Evolutionary conservation across 2,888 invertebrate genomes (phyloP).

Genomic region (Leptinotarsa tumamoca): DNA sequence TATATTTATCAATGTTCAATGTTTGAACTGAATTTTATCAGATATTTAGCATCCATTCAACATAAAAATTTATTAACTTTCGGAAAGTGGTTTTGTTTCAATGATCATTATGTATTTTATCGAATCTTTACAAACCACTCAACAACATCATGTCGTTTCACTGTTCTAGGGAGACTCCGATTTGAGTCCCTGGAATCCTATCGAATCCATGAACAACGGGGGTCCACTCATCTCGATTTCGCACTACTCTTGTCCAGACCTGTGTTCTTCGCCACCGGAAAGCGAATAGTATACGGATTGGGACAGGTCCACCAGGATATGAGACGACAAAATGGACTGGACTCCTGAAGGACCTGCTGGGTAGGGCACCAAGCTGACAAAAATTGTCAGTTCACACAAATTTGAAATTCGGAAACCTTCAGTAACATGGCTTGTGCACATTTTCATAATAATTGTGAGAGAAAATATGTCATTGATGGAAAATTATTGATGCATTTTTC

Average conservation of each 20-base stretch:
- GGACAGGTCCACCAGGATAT: slow-evolving; percentile 64
- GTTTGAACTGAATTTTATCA: too few relatives aligned
- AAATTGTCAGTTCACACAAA: slow-evolving; percentile 7
- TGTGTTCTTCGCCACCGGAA: slow-evolving; percentile 58
- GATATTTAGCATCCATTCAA: too few relatives aligned
- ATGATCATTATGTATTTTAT: neutral
- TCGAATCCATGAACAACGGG: slow-evolving; percentile 53
- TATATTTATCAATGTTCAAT: too few relatives aligned
- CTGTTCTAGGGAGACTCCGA: slow-evolving; percentile 68
- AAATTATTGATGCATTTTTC: too few relatives aligned
- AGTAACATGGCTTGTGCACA: neutral
- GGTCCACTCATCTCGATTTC: slow-evolving; percentile 38
- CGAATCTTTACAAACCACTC: neutral
- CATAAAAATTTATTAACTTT: too few relatives aligned
- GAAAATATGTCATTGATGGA: neutral
- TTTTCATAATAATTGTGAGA: neutral
- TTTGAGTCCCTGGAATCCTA: slow-evolving; percentile 66
- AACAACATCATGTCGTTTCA: slow-evolving; percentile 8
- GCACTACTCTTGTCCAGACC: slow-evolving; percentile 60
- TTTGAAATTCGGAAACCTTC: neutral
- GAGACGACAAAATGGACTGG: slow-evolving; percentile 24
- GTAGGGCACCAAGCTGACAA: slow-evolving; percentile 44
- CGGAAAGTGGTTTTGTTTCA: too few relatives aligned
- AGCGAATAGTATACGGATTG: slow-evolving; percentile 64
- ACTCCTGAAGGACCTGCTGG: slow-evolving; percentile 33